phyloP scores from a whole-genome alignment of 2,797 vertebrate genomes.

The Phoebastria nigripes region DNA sequence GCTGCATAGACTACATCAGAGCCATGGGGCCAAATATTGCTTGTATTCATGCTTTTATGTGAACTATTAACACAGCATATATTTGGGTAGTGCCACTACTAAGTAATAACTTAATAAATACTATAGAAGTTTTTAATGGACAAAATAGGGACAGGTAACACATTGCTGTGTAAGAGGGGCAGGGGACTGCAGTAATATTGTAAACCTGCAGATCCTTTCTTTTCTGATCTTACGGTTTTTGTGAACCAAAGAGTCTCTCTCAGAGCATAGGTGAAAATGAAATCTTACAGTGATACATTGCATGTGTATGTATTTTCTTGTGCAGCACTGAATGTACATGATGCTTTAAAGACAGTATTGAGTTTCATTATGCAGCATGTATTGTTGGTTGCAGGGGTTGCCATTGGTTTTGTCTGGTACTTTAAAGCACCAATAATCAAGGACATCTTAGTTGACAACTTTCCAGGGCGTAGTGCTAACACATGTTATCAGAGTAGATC shows the following conservation, averaged over 20 bases:
- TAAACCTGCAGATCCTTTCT: background rate
- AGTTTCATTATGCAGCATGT: background rate
- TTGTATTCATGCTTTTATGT: background rate
- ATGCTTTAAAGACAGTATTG: background rate
- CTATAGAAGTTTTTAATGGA: background rate
- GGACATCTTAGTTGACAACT: background rate
- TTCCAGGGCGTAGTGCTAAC: accelerated
- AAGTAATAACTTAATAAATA: background rate
- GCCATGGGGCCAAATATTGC: background rate
- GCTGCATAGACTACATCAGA: background rate
- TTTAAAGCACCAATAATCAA: background rate
- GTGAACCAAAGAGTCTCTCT: background rate
- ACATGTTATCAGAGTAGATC: background rate
- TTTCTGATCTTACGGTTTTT: background rate
- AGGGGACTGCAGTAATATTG: background rate
- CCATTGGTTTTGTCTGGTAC: background rate
- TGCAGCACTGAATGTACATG: background rate
- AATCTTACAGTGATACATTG: background rate
- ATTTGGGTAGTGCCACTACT: background rate
- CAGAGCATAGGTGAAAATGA: background rate
- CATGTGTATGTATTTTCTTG: background rate
- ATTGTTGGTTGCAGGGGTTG: background rate
- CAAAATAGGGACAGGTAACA: background rate
- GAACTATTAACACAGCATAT: accelerated
- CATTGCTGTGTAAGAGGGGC: background rate